Evolutionary conservation across 2,888 invertebrate species (phyloP), one percentile per base, ranked within the genome.

Genomic region (Pandemis corylana): DNA sequence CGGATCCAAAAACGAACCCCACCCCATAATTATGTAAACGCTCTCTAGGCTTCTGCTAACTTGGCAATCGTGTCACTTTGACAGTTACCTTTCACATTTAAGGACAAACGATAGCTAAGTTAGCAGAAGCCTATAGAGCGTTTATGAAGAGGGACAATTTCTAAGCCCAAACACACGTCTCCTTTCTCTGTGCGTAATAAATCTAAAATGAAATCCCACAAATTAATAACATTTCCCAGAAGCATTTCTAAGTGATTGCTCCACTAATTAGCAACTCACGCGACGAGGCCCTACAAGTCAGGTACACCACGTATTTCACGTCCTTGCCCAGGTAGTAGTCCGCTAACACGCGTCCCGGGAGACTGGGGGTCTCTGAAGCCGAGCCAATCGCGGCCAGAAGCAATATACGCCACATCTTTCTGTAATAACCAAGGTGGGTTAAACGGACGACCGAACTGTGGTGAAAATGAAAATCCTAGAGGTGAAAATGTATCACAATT

Each of bases 261-360:
- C 46, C 28, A 36, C 65, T 53, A 59, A 59, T 36, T 51, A 62
- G 7, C 5, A 49, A 82, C 88, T 85, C 79, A 89, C 89, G 64
- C 68, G 77, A 78, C 13, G 71, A 68, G 64, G 65, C 79, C 44
- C 81, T 81, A 79, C 92, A 92, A 5, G 87, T 83, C 28, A 91
- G 82, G 72, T 87, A 84, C 53, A 83, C 83, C 1, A 89, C 76
- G 64, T 84, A 83, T 76, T 80, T 84, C 0, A 85, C 79, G 74
- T 82, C 76, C 76, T 86, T 89, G 62, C 77, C 77, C 36, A 73
- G 51, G 70, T 89, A 84, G 76, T 90, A 91, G 74, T 90, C 89
- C 41, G 80, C 71, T 0, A 80, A 76, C 53, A 90, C 64, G 6
- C 59, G 59, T 5, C 59, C 59, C 28, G 12, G 28, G 59, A 9